phyloP scores from a whole-genome alignment of 1,140 invertebrate genomes.

The Diuraphis noxia region DNA sequence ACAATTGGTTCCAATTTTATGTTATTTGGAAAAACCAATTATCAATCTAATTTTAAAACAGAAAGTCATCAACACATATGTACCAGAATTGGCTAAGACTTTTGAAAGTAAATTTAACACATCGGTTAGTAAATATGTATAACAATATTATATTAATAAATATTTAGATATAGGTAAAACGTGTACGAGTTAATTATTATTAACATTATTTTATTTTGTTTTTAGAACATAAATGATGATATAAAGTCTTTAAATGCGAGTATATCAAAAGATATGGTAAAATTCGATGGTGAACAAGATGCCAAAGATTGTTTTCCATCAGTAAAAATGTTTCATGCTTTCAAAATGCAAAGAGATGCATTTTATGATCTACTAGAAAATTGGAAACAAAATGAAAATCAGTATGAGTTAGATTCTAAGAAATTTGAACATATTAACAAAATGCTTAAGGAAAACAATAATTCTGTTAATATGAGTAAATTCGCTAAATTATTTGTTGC shows the following conservation, averaged over 20 bases:
- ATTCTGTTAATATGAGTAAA: slow-evolving; percentile 44
- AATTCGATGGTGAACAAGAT: slow-evolving; percentile 48
- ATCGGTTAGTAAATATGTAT: background rate
- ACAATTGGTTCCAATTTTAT: background rate
- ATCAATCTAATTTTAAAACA: slow-evolving; percentile 37
- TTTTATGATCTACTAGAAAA: slow-evolving; percentile 48
- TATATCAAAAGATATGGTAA: slow-evolving; percentile 33
- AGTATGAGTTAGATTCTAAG: background rate
- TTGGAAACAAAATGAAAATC: slow-evolving; percentile 41
- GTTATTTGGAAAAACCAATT: slow-evolving; percentile 39
- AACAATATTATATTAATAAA: background rate
- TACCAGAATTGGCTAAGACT: slow-evolving; percentile 22
- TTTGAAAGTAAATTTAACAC: background rate
- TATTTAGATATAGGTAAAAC: background rate
- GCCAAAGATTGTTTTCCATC: slow-evolving; percentile 38
- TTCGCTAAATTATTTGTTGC: slow-evolving; percentile 41
- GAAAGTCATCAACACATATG: slow-evolving; percentile 30
- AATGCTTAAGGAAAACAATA: slow-evolving; percentile 21
- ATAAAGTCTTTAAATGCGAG: background rate
- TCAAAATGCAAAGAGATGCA: slow-evolving; percentile 37
- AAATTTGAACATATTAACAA: slow-evolving; percentile 21
- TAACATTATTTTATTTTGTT: too few species aligned
- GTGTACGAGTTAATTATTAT: too few species aligned
- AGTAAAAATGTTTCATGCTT: slow-evolving; percentile 44
- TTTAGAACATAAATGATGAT: slow-evolving; percentile 43